These are phyloP conservation scores for Nemurella pictetii DNA, from an alignment of 2,888 invertebrate species.

Conservation along the genomic window DNA sequence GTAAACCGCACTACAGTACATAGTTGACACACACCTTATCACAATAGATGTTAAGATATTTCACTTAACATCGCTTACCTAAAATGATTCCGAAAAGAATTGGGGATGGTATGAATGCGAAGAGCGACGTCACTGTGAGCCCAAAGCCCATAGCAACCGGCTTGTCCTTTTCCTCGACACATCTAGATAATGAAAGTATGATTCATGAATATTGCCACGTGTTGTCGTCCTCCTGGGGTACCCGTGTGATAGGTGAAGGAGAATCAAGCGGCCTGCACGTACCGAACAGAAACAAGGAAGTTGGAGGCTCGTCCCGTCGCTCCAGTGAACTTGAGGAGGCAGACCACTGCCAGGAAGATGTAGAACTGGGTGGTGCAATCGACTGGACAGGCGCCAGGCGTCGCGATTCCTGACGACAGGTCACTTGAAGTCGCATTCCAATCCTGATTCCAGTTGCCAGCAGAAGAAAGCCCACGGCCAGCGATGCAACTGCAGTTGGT, in stretches of 20 bases:
- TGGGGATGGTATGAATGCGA: constrained; percentile 76
- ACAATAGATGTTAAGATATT: background rate
- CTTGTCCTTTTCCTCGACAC: constrained; percentile 73
- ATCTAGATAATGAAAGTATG: constrained; percentile 53
- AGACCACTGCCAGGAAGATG: constrained; percentile 58
- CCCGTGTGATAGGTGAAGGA: background rate
- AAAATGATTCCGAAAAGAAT: constrained; percentile 75
- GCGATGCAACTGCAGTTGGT: constrained; percentile 32
- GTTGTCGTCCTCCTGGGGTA: background rate
- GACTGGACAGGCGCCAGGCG: constrained; percentile 59
- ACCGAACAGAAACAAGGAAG: constrained; percentile 63
- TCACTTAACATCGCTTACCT: constrained; percentile 51
- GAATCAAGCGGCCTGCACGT: constrained; percentile 29
- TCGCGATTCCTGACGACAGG: constrained; percentile 50
- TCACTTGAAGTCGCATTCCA: constrained; percentile 10
- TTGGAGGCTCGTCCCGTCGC: constrained; percentile 65
- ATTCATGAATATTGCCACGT: background rate
- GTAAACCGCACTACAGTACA: background rate
- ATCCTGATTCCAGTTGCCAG: constrained; percentile 27
- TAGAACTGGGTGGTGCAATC: constrained; percentile 61
- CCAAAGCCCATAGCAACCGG: constrained; percentile 72
- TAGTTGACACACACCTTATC: background rate
- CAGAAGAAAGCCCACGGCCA: background rate
- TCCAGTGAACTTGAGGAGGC: constrained; percentile 62
- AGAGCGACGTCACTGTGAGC: constrained; percentile 67